A percentile compares a stretch with the other conserved stretches of the same genome.
Evolutionary conservation across 2,113 vertebrate genomes (phyloP).

Genomic region (Actenoides lindsayi): DNA sequence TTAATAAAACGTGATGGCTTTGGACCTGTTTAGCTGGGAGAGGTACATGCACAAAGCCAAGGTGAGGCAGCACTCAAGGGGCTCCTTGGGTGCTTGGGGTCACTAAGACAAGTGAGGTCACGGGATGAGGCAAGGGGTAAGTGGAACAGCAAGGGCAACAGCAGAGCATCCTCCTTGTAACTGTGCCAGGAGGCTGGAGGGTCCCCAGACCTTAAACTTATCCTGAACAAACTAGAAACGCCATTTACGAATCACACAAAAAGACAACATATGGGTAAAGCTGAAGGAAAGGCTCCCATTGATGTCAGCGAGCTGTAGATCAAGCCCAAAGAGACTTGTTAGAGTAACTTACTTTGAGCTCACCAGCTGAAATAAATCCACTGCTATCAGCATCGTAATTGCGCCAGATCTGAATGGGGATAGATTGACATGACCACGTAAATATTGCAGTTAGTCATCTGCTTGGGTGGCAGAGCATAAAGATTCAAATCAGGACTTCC

Average conservation of each 20-base stretch:
- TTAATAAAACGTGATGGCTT: neutral
- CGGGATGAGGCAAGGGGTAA: neutral
- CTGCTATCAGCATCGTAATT: conserved; percentile 94
- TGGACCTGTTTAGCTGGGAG: neutral
- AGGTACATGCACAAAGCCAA: neutral
- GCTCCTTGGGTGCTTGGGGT: neutral
- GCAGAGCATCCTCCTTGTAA: neutral
- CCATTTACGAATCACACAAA: neutral
- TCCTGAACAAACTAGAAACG: neutral
- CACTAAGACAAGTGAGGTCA: neutral
- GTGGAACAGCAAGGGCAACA: neutral
- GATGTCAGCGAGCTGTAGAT: neutral
- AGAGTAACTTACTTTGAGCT: conserved; percentile 83
- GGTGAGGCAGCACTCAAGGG: neutral
- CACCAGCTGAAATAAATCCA: conserved; percentile 91
- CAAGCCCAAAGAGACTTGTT: neutral
- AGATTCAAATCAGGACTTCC: neutral
- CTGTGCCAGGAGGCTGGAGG: neutral
- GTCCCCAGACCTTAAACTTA: neutral
- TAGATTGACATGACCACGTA: neutral
- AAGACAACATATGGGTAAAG: neutral
- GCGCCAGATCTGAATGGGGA: conserved; percentile 90
- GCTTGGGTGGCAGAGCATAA: neutral
- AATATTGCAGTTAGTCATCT: conserved; percentile 5
- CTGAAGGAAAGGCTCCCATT: neutral